phyloP scores from a whole-genome alignment of 2,888 invertebrate genomes.

The Xanthorhoe spadicearia region DNA sequence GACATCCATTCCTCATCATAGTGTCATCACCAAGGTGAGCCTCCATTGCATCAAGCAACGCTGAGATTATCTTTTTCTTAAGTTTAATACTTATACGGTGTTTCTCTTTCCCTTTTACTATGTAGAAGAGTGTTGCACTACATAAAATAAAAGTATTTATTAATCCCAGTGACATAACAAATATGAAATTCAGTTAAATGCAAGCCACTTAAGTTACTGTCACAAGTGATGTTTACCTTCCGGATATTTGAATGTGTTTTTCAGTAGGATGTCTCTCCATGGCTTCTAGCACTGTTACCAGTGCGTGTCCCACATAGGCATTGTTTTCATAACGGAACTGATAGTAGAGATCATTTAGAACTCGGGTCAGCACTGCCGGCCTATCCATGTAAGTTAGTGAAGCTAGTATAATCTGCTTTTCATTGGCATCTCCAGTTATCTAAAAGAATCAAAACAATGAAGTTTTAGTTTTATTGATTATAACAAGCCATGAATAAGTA shows the following conservation, averaged over 20 bases:
- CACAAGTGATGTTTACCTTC: constrained; percentile 85
- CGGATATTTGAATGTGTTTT: constrained; percentile 96
- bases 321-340: constrained; percentile 93
- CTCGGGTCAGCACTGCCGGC: constrained; percentile 91
- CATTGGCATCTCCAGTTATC: constrained; percentile 96
- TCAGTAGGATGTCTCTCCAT: constrained; percentile 95
- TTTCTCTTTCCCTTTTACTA: constrained; percentile 94
- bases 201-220: neutral
- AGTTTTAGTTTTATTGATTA: neutral
- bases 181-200: neutral
- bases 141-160: constrained; percentile 20
- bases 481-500: too few relatives aligned
- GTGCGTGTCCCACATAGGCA: constrained; percentile 89
- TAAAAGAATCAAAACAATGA: constrained; percentile 54
- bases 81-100: constrained; percentile 89
- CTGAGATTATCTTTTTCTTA: constrained; percentile 91
- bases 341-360: constrained; percentile 96
- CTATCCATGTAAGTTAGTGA: constrained; percentile 93
- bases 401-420: constrained; percentile 94
- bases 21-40: constrained; percentile 93
- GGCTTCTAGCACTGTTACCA: constrained; percentile 93
- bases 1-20: constrained; percentile 98
- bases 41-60: constrained; percentile 95
- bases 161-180: neutral
- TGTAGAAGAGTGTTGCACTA: constrained; percentile 97